Conservation (phyloP, 2,888 invertebrate genomes). For the Drosophila lacicola region DNA sequence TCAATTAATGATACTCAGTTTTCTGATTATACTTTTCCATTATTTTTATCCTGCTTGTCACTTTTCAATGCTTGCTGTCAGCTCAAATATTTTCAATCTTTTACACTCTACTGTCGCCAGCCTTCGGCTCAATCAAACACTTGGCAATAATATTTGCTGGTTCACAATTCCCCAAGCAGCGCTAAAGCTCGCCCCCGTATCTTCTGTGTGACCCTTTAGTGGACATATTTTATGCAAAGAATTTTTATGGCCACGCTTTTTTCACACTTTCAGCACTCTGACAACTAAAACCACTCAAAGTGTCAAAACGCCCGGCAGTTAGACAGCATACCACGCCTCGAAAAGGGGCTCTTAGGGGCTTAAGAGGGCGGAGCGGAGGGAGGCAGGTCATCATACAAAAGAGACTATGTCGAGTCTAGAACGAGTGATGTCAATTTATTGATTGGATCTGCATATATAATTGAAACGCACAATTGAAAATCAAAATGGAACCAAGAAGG, state of each 20-base stretch:
- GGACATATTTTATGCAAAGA: constrained; percentile 53
- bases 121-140: constrained; percentile 7
- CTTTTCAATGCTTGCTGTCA: constrained; percentile 4
- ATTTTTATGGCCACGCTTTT: constrained; percentile 53
- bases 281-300: constrained; percentile 70
- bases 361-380: not conserved
- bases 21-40: not conserved
- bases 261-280: constrained; percentile 43
- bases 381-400: constrained; percentile 12
- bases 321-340: constrained; percentile 7
- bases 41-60: not conserved
- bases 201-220: not conserved
- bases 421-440: constrained; percentile 37
- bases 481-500: constrained; percentile 19
- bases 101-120: not conserved
- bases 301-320: constrained; percentile 56
- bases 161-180: constrained; percentile 27
- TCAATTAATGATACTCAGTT: no score
- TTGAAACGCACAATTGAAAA: constrained; percentile 49
- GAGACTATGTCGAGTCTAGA: constrained; percentile 18
- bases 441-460: constrained; percentile 65
- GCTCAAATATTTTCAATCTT: constrained; percentile 19
- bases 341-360: not conserved
- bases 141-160: constrained; percentile 34
- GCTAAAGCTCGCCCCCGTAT: not conserved